Conservation (phyloP, 2,888 invertebrate genomes). For the Tetheella fluctuosa region DNA sequence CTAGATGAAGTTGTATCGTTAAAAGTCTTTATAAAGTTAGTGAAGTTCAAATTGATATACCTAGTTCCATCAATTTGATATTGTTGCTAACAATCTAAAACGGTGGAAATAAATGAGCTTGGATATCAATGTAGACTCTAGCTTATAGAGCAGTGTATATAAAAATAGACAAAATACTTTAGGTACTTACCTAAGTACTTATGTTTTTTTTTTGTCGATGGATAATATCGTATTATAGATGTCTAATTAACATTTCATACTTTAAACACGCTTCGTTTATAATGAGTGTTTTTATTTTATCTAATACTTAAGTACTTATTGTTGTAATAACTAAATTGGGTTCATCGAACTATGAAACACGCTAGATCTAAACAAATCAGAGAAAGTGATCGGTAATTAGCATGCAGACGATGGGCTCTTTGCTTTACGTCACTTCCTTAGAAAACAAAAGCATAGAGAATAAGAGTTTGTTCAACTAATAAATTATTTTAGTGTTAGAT, state of each 20-base stretch:
- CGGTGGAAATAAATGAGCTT: not conserved
- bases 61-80: not conserved
- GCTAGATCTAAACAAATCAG: constrained; percentile 36
- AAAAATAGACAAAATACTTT: too few relatives aligned
- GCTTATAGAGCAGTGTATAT: too few relatives aligned
- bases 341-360: constrained; percentile 14
- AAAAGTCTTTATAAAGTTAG: not conserved
- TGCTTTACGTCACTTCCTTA: constrained; percentile 50
- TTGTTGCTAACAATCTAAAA: not conserved
- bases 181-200: not conserved
- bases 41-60: not conserved
- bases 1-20: not conserved
- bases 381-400: constrained; percentile 65
- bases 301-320: not conserved
- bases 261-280: not conserved
- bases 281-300: not conserved
- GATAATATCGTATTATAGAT: too few relatives aligned
- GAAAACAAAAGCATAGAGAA: constrained; percentile 25
- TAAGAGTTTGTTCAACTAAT: not conserved
- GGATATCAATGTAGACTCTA: too few relatives aligned
- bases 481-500: too few relatives aligned
- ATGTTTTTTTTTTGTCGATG: too few relatives aligned
- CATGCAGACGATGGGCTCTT: constrained; percentile 48
- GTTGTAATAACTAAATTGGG: not conserved
- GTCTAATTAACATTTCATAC: not conserved